Conservation (phyloP, 1,140 invertebrate species). For the Aphelinus atriplicis region DNA sequence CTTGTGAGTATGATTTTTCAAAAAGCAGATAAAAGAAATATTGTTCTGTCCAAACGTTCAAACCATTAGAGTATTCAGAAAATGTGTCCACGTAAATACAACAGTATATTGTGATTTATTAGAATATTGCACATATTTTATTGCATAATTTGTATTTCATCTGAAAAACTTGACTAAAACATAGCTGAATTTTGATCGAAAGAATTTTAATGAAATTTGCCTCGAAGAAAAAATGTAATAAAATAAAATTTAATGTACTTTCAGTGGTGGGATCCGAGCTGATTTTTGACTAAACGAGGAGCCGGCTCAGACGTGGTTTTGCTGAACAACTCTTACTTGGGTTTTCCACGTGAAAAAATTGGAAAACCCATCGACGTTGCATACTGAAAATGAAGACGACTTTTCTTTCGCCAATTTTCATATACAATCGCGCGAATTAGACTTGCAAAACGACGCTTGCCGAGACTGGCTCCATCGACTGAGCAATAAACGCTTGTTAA, state of each 20-base stretch:
- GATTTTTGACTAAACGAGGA: slow-evolving; percentile 66
- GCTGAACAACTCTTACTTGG: slow-evolving; percentile 45
- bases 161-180: no score
- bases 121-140: no score
- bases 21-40: no score
- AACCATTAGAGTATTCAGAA: no score
- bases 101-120: no score
- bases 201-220: neutral
- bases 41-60: no score
- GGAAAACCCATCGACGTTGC: neutral
- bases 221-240: neutral
- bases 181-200: neutral
- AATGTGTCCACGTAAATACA: no score
- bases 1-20: slow-evolving; percentile 53
- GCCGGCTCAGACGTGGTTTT: slow-evolving; percentile 64
- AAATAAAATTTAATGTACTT: slow-evolving; percentile 34
- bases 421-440: slow-evolving; percentile 10
- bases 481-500: slow-evolving; percentile 2
- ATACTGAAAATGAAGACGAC: neutral
- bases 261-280: slow-evolving; percentile 46
- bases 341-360: neutral
- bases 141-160: no score
- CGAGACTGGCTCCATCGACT: slow-evolving; percentile 50
- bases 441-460: slow-evolving; percentile 47
- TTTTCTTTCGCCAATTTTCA: slow-evolving; percentile 13